These are phyloP conservation scores for Acanthococcus lagerstroemiae DNA, from an alignment of 2,888 invertebrate genomes.

Conservation along the genomic window DNA sequence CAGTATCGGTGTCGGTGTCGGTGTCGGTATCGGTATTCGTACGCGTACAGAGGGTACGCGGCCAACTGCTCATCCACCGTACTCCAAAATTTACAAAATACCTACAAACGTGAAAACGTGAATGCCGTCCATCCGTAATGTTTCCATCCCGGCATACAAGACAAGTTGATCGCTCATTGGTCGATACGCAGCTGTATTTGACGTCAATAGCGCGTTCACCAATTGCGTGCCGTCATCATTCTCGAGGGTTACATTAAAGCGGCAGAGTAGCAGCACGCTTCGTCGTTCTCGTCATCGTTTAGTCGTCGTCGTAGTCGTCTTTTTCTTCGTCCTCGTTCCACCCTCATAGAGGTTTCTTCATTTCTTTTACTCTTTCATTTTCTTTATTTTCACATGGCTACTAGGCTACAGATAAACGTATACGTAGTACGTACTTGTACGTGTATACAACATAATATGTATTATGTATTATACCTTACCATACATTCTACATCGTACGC, in stretches of 20 bases:
- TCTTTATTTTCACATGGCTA: not conserved
- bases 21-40: no score
- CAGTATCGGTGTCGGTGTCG: no score
- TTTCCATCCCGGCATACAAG: constrained; percentile 27
- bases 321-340: not conserved
- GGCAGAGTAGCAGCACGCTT: no score
- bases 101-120: constrained; percentile 16
- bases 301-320: not conserved
- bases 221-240: constrained; percentile 3
- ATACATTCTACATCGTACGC: no score
- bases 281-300: not conserved
- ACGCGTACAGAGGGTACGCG: no score
- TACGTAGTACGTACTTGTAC: no score
- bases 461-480: no score
- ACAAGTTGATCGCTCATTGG: constrained; percentile 17
- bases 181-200: constrained; percentile 17
- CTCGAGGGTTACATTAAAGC: not conserved
- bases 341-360: not conserved
- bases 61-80: no score
- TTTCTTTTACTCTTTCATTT: not conserved
- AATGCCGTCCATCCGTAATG: not conserved
- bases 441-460: no score
- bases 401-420: no score
- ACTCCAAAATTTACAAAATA: no score
- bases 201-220: constrained; percentile 23